Evolutionary conservation across 2,113 vertebrate genomes (phyloP).

Genomic region (Tilapia sparmanii): DNA sequence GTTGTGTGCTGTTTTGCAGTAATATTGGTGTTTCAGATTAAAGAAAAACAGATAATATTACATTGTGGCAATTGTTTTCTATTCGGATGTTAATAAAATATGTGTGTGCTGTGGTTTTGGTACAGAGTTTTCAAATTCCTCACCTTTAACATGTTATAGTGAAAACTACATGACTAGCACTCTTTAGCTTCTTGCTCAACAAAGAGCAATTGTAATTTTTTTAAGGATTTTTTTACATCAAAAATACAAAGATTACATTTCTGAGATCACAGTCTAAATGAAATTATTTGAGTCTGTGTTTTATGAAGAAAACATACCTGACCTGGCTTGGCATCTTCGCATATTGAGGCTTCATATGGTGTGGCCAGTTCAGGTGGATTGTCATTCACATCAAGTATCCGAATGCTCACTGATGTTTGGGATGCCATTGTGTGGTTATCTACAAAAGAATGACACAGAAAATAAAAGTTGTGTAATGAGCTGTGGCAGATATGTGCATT

Average conservation of each 20-base stretch:
- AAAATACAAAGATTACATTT: neutral
- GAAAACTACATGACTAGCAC: neutral
- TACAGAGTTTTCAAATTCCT: neutral
- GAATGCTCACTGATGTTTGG: constrained; percentile 81
- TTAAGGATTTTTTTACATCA: neutral
- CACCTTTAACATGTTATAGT: neutral
- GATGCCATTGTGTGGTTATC: constrained; percentile 88
- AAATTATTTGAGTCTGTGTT: neutral
- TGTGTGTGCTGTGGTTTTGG: neutral
- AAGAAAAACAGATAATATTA: neutral
- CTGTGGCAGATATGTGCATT: neutral
- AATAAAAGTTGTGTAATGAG: neutral
- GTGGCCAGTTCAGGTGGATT: constrained; percentile 93
- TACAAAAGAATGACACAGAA: constrained; percentile 42
- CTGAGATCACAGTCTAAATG: neutral
- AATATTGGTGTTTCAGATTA: neutral
- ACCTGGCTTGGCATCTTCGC: constrained; percentile 92
- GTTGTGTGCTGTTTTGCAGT: neutral
- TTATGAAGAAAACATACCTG: constrained; percentile 75
- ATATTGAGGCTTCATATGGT: constrained; percentile 88
- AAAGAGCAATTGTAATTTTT: neutral
- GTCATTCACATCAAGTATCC: constrained; percentile 96
- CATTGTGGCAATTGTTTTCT: neutral
- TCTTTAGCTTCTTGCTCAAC: neutral
- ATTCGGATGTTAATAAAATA: fast-evolving